Base-by-base conservation (phyloP, 2,113 vertebrate species). In the Excalfactoria chinensis region DNA sequence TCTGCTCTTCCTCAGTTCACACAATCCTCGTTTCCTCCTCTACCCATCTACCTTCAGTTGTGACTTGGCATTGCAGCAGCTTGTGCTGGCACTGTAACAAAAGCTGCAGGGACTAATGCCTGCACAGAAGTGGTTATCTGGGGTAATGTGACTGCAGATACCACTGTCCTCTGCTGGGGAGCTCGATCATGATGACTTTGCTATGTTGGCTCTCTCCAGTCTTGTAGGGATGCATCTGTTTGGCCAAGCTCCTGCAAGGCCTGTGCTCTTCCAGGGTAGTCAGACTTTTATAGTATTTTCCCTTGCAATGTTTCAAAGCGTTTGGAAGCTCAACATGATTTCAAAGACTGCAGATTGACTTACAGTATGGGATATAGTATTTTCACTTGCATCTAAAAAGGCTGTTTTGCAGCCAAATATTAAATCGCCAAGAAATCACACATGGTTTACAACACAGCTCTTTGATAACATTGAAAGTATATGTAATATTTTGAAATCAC, bases 401-500 rank as follows among this genome's bases (percentile, higher is more conserved):
- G 73, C 93, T 94, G 81, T 83, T 97, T 66, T 84, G 71, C 44
- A 77, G 87, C 84, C 90, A 96, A 92, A 95, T 92, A 91, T 84
- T 90, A 94, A 94, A 93, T 32, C 79, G 90, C 93, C 96, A 96
- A 93, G 96, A 97, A 98, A 97, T 97, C 92, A 82, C 96, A 97
- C 96, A 96, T 95, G 91, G 96, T 97, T 97, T 95, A 90, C 96
- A 97, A 98, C 97, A 97, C 93, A 93, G 97, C 95, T 96, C 86
- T 97, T 96, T 96, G 95, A 97, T 97, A 97, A 95, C 96, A 93
- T 96, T 94, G 92, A 97, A 97, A 97, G 97, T 97, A 94, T 96
- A 98, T 94, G 97, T 98, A 98, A 98, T 98, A 98, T 98, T 98
- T 98, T 98, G 98, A 98, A 98, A 98, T 98, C 95, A 95, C 95